These are phyloP conservation scores for Melanotus villosus DNA, from an alignment of 2,888 invertebrate genomes.

Conservation along the genomic window DNA sequence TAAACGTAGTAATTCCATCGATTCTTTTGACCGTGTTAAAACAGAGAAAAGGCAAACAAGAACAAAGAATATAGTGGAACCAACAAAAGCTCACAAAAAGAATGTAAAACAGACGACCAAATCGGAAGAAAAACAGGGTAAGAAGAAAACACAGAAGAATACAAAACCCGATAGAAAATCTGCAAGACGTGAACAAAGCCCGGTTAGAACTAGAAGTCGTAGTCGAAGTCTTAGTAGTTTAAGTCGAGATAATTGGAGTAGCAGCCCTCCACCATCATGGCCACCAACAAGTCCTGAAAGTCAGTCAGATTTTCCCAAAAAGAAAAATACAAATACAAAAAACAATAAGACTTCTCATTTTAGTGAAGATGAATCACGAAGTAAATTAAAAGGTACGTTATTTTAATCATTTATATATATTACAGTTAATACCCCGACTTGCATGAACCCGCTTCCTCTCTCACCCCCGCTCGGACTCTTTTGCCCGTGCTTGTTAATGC, in stretches of 20 bases:
- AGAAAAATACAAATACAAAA: no score
- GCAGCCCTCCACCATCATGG: conserved; percentile 64
- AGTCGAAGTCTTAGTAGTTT: conserved; percentile 57
- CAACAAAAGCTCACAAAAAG: conserved; percentile 54
- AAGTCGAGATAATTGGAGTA: conserved; percentile 55
- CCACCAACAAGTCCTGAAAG: conserved; percentile 63
- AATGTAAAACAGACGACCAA: conserved; percentile 49
- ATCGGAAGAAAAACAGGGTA: conserved; percentile 50
- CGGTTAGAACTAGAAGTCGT: conserved; percentile 54
- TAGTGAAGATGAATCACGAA: conserved; percentile 54
- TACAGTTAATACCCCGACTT: neutral
- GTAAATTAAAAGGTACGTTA: conserved; percentile 50
- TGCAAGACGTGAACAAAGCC: conserved; percentile 52
- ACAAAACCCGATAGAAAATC: conserved; percentile 53
- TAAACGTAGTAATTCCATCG: conserved; percentile 47
- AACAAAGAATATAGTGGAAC: conserved; percentile 37
- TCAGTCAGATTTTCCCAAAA: conserved; percentile 54
- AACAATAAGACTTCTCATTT: conserved; percentile 46
- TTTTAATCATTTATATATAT: neutral
- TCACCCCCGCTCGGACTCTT: no score
- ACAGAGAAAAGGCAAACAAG: conserved; percentile 41
- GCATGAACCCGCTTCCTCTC: neutral
- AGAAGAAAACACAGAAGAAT: conserved; percentile 49
- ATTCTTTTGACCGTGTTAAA: conserved; percentile 44
- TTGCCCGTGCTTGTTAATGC: no score